Evolutionary conservation across 2,797 vertebrate species (phyloP), one percentile per base, ranked within the genome.

Genomic region (Chiroxiphia lanceolata): DNA sequence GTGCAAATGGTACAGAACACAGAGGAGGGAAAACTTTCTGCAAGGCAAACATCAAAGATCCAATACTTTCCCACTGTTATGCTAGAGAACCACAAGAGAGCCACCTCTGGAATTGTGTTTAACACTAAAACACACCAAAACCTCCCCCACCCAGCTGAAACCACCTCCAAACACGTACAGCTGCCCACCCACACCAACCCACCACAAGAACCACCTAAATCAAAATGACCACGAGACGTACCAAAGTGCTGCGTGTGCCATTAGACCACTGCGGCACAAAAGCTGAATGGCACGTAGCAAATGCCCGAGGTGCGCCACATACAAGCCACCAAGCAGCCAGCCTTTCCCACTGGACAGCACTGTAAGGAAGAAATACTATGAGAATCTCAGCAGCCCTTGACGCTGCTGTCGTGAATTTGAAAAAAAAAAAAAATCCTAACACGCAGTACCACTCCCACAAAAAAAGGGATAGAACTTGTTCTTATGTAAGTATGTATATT

Each of bases 401-500:
- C 89, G 71, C 81, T 54, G 70, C 83, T 87, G 83, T 74, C 14
- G 0, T 19, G 56, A 44, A 57, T 29, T 51, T 64, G 56, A 5
- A 23, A 50, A 54, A n/a, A 42, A 33, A 69, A 31, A n/a, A 42
- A n/a, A 69, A 31, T 38, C 65, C 29, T 36, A 90, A 90, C 8
- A 27, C 65, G 34, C 83, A 59, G 83, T 77, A 90, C 90, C 70
- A 61, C 91, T 95, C 94, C 93, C 86, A 84, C 88, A 89, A 92
- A 94, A 94, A 90, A 69, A 72, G 23, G 42, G 53, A 92, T 72
- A 68, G 75, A 92, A 93, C 75, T 84, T 50, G 67, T 83, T 92
- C 90, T 96, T 97, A 95, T 61, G 3, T 96, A 97, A 96, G 86
- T 87, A 95, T 96, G 93, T 94, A 96, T 95, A 96, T 96, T 93